Evolutionary conservation across 2,797 vertebrate species (phyloP), one percentile per base, ranked within the genome.

Genomic region (Octomys mimax): DNA sequence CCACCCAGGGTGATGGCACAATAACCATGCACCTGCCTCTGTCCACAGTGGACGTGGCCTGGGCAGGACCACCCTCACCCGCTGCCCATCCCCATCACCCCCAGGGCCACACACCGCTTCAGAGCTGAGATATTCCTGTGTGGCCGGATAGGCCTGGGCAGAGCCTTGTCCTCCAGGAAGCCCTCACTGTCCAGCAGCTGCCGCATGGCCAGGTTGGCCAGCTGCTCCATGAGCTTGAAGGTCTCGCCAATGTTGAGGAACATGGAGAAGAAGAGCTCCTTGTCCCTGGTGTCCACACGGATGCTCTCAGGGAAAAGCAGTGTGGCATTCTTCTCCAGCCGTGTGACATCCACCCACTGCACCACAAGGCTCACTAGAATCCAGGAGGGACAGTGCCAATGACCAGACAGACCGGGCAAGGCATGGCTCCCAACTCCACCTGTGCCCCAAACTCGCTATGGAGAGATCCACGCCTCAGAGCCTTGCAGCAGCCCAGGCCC

Each of bases 171-270:
- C 33, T 99, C 99, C 0, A 99, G 98, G 79, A 99, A 99, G n/a
- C 99, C 99, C 97, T 99, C 99, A 0, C 99, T 99, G 98, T 99
- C 99, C 31, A 99, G 98, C 0, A 99, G 98, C 97, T 99, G 99
- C 42, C 99, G 97, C 99, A 99, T 99, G 36, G 99, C 99, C 33
- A 99, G 99, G 98, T 99, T 99, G 96, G 99, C 99, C 64, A 99
- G 98, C 98, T 99, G 99, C 97, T 99, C 99, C 99, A 99, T 99
- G 88, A 99, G 99, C 96, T 99, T 99, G 98, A 99, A 99, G 22
- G 99, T 99, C 98, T 99, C 99, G 0, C 98, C 98, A 97, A 99
- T 99, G 98, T 99, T 99, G 89, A 99, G 99, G 98, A 99, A 99
- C 99, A 99, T 99, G 96, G 99, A 99, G 98, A 99, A 99, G 98